A percentile compares a stretch with the other conserved stretches of the same genome.
Conservation (phyloP, 2,888 invertebrate genomes). For the Notodonta dromedarius region DNA sequence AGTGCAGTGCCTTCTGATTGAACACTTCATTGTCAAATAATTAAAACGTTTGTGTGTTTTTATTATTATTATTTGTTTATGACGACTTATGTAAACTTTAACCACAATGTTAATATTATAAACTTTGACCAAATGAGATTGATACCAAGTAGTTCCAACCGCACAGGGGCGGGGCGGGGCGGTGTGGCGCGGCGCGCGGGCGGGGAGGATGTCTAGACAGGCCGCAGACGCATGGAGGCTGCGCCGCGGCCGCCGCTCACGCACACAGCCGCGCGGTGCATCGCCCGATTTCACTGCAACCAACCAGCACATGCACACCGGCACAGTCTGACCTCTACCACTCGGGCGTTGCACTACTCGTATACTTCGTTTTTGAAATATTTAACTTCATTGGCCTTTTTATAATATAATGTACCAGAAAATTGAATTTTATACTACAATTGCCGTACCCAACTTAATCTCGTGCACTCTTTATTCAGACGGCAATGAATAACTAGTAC, state of each 20-base stretch:
- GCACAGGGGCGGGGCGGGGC: constrained; percentile 34
- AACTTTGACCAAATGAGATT: constrained; percentile 46
- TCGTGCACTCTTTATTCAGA: background rate
- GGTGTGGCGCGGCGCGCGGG: constrained; percentile 40
- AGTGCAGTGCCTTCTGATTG: too few species aligned
- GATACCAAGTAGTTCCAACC: constrained; percentile 45
- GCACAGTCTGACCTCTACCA: constrained; percentile 61
- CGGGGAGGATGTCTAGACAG: constrained; percentile 77
- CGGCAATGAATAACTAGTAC: background rate
- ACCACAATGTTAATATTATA: constrained; percentile 29
- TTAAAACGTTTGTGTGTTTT: too few species aligned
- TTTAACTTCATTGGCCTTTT: constrained; percentile 12
- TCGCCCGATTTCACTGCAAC: constrained; percentile 55
- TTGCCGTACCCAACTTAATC: constrained; percentile 5
- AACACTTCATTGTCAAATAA: too few species aligned
- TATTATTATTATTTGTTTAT: constrained; percentile 1
- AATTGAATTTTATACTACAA: constrained; percentile 3
- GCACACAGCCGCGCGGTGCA: constrained; percentile 65
- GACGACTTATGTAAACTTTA: constrained; percentile 10
- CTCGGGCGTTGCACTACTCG: constrained; percentile 54
- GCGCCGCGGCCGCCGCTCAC: constrained; percentile 64
- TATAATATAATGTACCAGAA: constrained; percentile 7
- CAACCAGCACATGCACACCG: constrained; percentile 37
- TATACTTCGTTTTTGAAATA: constrained; percentile 30
- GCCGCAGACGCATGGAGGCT: constrained; percentile 82